Evolutionary conservation across 1,140 invertebrate species (phyloP).

Genomic region (Monomorium pharaonis): DNA sequence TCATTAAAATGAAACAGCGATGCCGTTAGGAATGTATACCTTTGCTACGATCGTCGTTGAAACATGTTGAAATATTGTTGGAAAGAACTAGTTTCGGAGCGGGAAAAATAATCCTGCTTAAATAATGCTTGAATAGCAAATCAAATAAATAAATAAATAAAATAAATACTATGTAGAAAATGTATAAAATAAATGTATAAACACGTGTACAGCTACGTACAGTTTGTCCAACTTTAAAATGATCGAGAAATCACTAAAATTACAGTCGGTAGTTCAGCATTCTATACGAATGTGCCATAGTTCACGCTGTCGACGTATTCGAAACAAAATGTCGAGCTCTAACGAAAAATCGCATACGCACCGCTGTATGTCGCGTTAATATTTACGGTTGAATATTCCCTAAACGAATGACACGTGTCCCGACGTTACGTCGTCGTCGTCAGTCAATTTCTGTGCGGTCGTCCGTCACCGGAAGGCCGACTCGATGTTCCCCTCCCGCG

Average conservation of each 20-base stretch:
- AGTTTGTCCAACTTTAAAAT: neutral
- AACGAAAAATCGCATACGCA: constrained; percentile 17
- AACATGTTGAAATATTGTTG: neutral
- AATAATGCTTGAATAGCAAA: too few species aligned
- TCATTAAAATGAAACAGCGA: constrained; percentile 32
- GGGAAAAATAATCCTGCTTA: neutral
- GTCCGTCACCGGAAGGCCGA: constrained; percentile 42
- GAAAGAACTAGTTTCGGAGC: neutral
- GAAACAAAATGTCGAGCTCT: constrained; percentile 12
- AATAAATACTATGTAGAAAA: too few species aligned
- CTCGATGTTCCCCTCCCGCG: constrained; percentile 21
- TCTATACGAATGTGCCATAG: neutral
- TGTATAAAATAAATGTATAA: too few species aligned
- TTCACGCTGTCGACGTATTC: neutral
- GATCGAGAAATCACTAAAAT: constrained; percentile 1
- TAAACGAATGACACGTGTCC: constrained; percentile 41
- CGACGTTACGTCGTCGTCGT: constrained; percentile 40
- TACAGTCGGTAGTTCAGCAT: neutral
- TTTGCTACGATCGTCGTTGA: neutral
- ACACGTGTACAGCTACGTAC: neutral
- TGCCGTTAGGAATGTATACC: neutral
- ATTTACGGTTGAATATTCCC: constrained; percentile 56
- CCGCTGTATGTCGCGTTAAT: constrained; percentile 16
- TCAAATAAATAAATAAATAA: too few species aligned
- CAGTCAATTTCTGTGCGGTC: constrained; percentile 47